A percentile compares a stretch with the other conserved stretches of the same genome.
Evolutionary conservation across 2,888 invertebrate genomes (phyloP).

Genomic region (Agrotis exclamationis): DNA sequence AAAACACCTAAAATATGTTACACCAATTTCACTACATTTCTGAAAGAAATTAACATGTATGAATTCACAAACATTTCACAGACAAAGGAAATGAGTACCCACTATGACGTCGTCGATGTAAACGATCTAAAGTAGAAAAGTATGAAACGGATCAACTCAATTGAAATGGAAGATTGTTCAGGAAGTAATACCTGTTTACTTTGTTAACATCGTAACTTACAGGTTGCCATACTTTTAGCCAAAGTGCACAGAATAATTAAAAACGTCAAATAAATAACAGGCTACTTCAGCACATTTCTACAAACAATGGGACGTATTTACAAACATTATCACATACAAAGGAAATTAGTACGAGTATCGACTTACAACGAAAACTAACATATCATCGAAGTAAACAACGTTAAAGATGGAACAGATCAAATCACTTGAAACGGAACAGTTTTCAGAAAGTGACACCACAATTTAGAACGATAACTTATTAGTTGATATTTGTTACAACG

Average conservation of each 20-base stretch:
- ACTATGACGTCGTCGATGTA: not conserved
- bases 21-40: not conserved
- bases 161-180: too few species aligned
- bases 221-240: too few species aligned
- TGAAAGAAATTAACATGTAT: not conserved
- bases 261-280: too few species aligned
- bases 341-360: not conserved
- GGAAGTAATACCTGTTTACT: too few species aligned
- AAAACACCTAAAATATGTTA: too few species aligned
- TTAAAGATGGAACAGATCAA: not conserved
- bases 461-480: not conserved
- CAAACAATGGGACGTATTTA: too few species aligned
- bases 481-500: not conserved
- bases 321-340: too few species aligned
- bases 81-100: not conserved
- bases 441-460: not conserved
- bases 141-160: too few species aligned
- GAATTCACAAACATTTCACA: not conserved
- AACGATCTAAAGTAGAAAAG: too few species aligned
- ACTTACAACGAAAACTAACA: not conserved
- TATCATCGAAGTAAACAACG: conserved; percentile 12
- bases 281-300: too few species aligned
- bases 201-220: too few species aligned
- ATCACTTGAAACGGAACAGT: not conserved
- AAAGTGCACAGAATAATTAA: too few species aligned